phyloP scores from a whole-genome alignment of 2,113 vertebrate genomes.

The Labeo rohita region DNA sequence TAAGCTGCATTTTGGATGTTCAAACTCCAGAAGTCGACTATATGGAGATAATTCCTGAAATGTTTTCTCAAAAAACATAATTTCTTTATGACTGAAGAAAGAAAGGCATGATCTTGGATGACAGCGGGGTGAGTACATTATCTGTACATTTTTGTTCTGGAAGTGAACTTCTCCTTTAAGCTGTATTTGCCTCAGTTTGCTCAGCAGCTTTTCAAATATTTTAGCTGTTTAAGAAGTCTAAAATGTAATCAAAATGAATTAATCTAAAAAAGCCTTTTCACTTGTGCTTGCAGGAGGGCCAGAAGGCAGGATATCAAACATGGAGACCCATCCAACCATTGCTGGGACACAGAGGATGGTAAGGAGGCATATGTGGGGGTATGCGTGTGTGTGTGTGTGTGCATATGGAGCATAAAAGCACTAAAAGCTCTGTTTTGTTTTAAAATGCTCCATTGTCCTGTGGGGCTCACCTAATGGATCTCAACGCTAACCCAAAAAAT shows the following conservation, averaged over 20 bases:
- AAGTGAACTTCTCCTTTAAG: background rate
- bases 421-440: slow-evolving; percentile 45
- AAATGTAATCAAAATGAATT: background rate
- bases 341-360: slow-evolving; percentile 95
- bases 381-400: background rate
- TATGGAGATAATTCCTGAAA: too few species aligned
- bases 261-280: background rate
- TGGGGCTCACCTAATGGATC: slow-evolving; percentile 44
- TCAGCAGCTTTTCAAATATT: background rate
- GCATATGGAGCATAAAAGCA: slow-evolving; percentile 35
- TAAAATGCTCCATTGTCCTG: slow-evolving; percentile 41
- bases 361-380: slow-evolving; percentile 64
- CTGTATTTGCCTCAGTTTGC: background rate
- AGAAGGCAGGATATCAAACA: slow-evolving; percentile 97
- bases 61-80: too few species aligned
- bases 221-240: background rate
- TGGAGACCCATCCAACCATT: slow-evolving; percentile 92
- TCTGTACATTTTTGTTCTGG: too few species aligned
- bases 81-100: too few species aligned
- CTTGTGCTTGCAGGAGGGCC: slow-evolving; percentile 80
- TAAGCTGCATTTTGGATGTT: too few species aligned
- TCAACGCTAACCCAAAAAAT: slow-evolving; percentile 32
- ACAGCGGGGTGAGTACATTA: too few species aligned
- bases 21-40: too few species aligned
- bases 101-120: too few species aligned